Conservation (phyloP, 2,888 invertebrate genomes). For the Heliconius aoede region DNA sequence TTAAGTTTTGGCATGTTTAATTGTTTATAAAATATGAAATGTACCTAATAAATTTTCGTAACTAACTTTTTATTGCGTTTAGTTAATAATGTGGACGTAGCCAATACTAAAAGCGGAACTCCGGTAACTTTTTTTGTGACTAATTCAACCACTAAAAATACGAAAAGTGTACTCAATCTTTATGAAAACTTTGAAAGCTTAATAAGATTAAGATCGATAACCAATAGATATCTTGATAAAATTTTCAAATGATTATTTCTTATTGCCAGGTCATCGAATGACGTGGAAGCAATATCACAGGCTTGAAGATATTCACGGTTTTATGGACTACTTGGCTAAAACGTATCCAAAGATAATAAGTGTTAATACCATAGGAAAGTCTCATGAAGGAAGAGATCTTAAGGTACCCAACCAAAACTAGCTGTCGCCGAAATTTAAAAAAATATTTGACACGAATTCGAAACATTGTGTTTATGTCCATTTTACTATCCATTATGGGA, state of each 20-base stretch:
- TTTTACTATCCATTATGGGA: too few relatives aligned
- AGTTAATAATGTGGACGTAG: not conserved
- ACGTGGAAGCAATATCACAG: constrained; percentile 93
- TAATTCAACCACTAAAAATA: not conserved
- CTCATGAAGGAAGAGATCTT: constrained; percentile 88
- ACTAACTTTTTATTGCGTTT: constrained; percentile 31
- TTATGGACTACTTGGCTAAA: constrained; percentile 89
- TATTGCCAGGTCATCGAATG: constrained; percentile 79
- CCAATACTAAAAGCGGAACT: not conserved
- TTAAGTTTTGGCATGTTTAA: constrained; percentile 28
- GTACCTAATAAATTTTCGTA: constrained; percentile 1
- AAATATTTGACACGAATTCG: too few relatives aligned
- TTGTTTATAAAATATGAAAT: constrained; percentile 3
- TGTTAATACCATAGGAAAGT: constrained; percentile 89
- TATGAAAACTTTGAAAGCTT: not conserved
- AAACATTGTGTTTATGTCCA: too few relatives aligned
- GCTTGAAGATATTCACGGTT: constrained; percentile 89
- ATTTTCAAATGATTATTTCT: constrained; percentile 7
- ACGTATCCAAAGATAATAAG: constrained; percentile 90
- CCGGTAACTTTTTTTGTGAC: not conserved
- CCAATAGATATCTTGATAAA: not conserved
- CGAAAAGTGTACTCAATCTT: not conserved
- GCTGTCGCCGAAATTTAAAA: not conserved
- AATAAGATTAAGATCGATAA: not conserved
- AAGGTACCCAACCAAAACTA: constrained; percentile 77